phyloP scores from a whole-genome alignment of 2,113 vertebrate genomes.

The Calcarius ornatus region DNA sequence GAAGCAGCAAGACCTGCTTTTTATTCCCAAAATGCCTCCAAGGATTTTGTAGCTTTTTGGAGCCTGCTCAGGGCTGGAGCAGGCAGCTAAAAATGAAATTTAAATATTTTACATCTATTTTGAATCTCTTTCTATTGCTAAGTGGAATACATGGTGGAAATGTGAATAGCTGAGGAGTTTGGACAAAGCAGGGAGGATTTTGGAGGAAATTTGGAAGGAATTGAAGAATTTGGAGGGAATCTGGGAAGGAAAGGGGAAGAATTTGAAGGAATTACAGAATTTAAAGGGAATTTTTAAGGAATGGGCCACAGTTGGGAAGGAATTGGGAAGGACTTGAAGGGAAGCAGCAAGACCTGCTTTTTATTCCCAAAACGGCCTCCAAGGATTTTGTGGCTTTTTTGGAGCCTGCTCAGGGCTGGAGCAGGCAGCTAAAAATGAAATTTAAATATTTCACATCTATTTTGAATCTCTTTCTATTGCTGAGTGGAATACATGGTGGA shows the following conservation, averaged over 20 bases:
- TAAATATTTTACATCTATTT: neutral
- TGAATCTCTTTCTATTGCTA: neutral
- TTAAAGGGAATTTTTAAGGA: neutral
- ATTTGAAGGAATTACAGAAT: neutral
- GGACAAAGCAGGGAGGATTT: neutral
- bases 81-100: neutral
- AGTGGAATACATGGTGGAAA: neutral
- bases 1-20: no score
- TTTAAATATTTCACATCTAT: neutral
- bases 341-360: no score
- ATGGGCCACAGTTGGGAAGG: neutral
- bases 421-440: neutral
- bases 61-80: no score
- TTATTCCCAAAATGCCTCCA: neutral
- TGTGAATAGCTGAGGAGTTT: neutral
- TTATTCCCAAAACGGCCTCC: neutral
- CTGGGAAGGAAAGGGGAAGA: neutral
- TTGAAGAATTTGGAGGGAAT: neutral
- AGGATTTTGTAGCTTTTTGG: neutral
- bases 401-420: no score
- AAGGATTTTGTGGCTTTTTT: neutral
- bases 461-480: neutral
- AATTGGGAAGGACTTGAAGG: neutral
- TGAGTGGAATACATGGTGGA: neutral
- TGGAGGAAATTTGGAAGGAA: rapidly evolving